phyloP scores from a whole-genome alignment of 2,113 vertebrate genomes.

The Ornithorhynchus anatinus region DNA sequence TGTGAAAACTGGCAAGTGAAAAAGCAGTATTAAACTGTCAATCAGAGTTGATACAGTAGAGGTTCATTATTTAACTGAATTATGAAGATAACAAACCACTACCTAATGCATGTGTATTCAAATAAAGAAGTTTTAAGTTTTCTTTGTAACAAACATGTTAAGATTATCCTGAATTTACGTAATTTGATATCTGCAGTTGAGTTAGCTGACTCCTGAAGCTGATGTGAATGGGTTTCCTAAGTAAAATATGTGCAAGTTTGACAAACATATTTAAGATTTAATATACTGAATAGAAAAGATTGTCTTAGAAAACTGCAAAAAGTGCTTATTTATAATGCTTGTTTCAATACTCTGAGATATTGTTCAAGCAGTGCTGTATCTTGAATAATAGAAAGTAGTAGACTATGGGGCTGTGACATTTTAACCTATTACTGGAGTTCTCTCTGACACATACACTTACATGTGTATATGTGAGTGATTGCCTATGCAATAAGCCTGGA shows the following conservation, averaged over 20 bases:
- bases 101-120: conserved; percentile 57
- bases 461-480: conserved; percentile 46
- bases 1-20: conserved; percentile 55
- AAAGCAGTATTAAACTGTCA: conserved; percentile 57
- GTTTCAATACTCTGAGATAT: conserved; percentile 4
- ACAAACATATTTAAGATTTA: conserved; percentile 39
- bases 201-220: conserved; percentile 29
- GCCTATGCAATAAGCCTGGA: conserved; percentile 67
- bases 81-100: conserved; percentile 51
- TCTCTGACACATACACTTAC: conserved; percentile 46
- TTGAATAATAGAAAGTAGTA: conserved; percentile 21
- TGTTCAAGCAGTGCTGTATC: conserved; percentile 37
- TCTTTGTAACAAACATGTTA: neutral
- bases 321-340: conserved; percentile 22
- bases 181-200: conserved; percentile 36
- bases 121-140: conserved; percentile 31
- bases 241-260: conserved; percentile 36
- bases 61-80: conserved; percentile 66
- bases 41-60: conserved; percentile 41
- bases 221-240: neutral
- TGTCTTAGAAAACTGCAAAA: conserved; percentile 20
- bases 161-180: conserved; percentile 22
- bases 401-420: conserved; percentile 36
- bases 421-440: conserved; percentile 62
- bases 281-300: conserved; percentile 5